Base-by-base conservation (phyloP, 2,113 vertebrate genomes). In the Tringa solitaria region DNA sequence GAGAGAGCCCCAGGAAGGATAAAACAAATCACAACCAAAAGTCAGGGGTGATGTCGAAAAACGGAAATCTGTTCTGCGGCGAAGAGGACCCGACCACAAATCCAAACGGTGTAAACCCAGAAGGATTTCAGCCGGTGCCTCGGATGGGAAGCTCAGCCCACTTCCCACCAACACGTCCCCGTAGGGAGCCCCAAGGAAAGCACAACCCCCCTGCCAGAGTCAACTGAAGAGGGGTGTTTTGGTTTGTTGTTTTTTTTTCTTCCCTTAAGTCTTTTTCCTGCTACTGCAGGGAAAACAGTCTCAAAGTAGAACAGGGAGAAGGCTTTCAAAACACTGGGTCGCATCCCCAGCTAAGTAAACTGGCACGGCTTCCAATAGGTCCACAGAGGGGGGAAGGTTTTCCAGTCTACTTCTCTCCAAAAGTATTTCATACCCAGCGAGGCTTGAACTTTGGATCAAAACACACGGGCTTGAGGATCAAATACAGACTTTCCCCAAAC, bases 391-490 rank as follows among this genome's bases (percentile, higher is more conserved):
- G 59, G 37, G 14, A 73, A 46, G 41, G 54, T 43, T 97, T 93
- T 70, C 67, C 74, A 79, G n/a, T 27, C 54, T 57, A 10, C 57
- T 95, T 75, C 54, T 84, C 73, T 72, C 33, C 27, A 12, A 46
- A 51, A 51, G 54, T n/a, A 74, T 87, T 90, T 80, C 72, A 33
- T 81, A 77, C 43, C 17, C 74, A 41, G 57, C 0, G 0, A 79
- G 61, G 67, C 59, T 77, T 69, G 67, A 92, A 91, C 94, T 94
- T 84, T 60, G 69, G 86, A 90, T 87, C 74, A 92, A 92, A 96
- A 91, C 91, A 92, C 23, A 0, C 5, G 18, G 28, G 77, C 32
- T 91, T 39, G 0, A 5, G 74, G 93, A 95, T 94, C 94, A 93
- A 87, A 95, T 2, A 12, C 74, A 79, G 74, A 35, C 81, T 69